Conservation (phyloP, 2,113 vertebrate genomes). For the Accipiter cooperii region DNA sequence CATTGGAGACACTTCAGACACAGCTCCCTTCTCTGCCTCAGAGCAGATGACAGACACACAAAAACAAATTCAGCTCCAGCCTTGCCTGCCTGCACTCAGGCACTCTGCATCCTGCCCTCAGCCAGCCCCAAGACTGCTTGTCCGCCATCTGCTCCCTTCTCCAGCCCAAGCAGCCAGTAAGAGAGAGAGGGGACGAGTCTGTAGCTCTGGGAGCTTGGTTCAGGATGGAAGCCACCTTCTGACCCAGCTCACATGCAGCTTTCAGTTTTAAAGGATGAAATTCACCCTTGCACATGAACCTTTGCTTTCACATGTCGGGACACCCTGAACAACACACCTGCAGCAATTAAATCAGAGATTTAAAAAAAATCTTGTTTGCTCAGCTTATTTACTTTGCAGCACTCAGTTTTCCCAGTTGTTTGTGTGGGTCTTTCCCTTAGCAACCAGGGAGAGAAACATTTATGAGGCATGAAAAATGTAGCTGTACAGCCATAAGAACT, state of each 20-base stretch:
- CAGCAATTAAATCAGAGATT: not conserved
- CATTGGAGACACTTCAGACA: not conserved
- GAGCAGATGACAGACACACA: not conserved
- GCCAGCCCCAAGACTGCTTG: not conserved
- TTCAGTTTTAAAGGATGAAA: not conserved
- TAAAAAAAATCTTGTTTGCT: slow-evolving; percentile 1
- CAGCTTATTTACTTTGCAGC: slow-evolving; percentile 30
- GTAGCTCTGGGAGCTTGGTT: not conserved
- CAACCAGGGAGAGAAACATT: slow-evolving; percentile 32
- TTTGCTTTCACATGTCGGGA: not conserved
- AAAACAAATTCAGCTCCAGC: not conserved
- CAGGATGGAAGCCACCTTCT: not conserved
- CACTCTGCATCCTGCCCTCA: not conserved
- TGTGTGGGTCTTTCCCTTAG: slow-evolving; percentile 55
- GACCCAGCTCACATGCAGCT: not conserved
- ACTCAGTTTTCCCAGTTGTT: slow-evolving; percentile 35
- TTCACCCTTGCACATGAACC: not conserved
- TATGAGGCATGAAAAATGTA: slow-evolving; percentile 31
- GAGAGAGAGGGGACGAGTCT: not conserved
- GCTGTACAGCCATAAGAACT: not conserved
- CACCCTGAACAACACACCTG: slow-evolving; percentile 22
- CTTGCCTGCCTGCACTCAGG: not conserved
- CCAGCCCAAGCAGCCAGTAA: not conserved
- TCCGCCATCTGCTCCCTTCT: not conserved
- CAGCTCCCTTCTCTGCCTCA: not conserved